Conservation (phyloP, 2,113 vertebrate species). For the Sarotherodon lohbergeri region DNA sequence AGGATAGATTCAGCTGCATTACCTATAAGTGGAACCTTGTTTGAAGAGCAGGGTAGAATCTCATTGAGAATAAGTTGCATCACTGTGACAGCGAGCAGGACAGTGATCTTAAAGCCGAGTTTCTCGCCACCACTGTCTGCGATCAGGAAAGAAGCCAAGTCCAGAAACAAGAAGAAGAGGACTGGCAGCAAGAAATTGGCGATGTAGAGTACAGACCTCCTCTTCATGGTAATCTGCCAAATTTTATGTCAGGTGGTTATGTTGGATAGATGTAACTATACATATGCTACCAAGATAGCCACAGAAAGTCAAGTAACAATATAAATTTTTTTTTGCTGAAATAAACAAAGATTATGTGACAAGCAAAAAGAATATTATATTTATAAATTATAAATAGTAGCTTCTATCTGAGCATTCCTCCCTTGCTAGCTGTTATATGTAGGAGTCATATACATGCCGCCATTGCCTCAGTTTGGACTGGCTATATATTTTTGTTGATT, state of each 20-base stretch:
- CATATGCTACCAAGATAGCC: neutral
- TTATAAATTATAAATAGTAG: neutral
- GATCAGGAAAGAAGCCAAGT: conserved; percentile 74
- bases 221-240: conserved; percentile 70
- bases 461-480: neutral
- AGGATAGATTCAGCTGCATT: neutral
- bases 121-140: conserved; percentile 70
- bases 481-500: neutral
- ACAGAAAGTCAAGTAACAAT: neutral
- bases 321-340: neutral
- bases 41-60: conserved; percentile 56
- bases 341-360: neutral
- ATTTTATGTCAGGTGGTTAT: neutral
- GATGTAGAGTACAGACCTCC: conserved; percentile 68
- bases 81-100: conserved; percentile 66
- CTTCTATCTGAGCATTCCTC: neutral
- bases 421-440: neutral
- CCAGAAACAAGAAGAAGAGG: conserved; percentile 70
- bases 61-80: conserved; percentile 70
- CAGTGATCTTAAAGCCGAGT: conserved; percentile 64
- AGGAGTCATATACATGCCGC: neutral
- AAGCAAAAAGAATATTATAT: neutral
- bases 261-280: neutral
- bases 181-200: conserved; percentile 75
- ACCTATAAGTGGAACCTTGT: conserved; percentile 67